These are phyloP conservation scores for Stigmatopora nigra DNA, from an alignment of 2,113 vertebrate species.

Conservation along the genomic window DNA sequence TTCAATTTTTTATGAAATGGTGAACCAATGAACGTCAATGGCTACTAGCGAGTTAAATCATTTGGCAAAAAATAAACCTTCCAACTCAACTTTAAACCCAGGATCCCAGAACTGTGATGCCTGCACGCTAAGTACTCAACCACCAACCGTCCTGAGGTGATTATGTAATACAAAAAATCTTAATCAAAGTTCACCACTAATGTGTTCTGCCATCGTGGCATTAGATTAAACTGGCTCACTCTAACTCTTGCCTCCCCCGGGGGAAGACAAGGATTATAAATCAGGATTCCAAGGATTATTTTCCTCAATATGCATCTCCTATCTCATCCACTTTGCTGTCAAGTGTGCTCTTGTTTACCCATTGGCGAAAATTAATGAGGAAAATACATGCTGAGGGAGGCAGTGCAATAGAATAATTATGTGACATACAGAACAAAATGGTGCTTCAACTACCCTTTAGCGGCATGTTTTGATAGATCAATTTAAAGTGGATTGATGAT, in stretches of 20 bases:
- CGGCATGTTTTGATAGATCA: background rate
- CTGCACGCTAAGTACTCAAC: no score
- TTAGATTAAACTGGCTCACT: background rate
- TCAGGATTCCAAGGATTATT: background rate
- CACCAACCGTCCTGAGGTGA: background rate
- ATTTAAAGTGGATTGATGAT: background rate
- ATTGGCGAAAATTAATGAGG: background rate
- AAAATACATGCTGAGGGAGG: background rate
- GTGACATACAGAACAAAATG: background rate
- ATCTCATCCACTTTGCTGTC: conserved; percentile 6
- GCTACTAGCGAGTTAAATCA: no score
- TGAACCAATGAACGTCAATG: background rate
- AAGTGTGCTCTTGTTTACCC: background rate
- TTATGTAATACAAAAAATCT: background rate
- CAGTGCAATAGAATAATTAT: background rate
- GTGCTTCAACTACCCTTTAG: background rate
- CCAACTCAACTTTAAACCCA: no score
- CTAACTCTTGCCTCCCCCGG: background rate
- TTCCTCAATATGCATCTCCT: background rate
- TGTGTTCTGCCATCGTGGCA: conserved; percentile 1
- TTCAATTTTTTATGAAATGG: background rate
- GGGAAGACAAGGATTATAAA: background rate
- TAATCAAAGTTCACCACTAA: background rate
- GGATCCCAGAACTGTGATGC: no score
- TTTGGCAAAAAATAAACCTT: no score